These are phyloP conservation scores for Alcis repandata DNA, from an alignment of 2,888 invertebrate species.

Conservation along the genomic window DNA sequence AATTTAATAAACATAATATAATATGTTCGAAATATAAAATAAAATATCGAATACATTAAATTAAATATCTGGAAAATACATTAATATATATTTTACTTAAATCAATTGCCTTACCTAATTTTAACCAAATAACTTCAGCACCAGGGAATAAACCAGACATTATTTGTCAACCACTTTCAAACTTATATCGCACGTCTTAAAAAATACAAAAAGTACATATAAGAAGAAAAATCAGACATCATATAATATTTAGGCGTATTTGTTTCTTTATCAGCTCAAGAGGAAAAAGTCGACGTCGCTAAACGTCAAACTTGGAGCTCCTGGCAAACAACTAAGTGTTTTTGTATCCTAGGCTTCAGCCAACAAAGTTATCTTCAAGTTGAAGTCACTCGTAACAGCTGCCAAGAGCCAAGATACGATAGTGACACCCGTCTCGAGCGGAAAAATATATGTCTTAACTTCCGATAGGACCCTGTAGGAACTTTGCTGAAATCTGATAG, in stretches of 20 bases:
- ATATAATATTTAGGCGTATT: neutral
- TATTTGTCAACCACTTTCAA: too few species aligned
- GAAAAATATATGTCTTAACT: constrained; percentile 29
- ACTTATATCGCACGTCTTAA: too few species aligned
- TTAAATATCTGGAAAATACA: too few species aligned
- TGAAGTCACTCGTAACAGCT: constrained; percentile 19
- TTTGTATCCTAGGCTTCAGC: constrained; percentile 27
- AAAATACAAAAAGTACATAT: too few species aligned
- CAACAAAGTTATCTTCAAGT: constrained; percentile 27
- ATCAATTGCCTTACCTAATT: too few species aligned
- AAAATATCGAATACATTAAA: too few species aligned
- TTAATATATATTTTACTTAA: too few species aligned
- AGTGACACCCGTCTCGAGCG: constrained; percentile 17
- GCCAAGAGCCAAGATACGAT: constrained; percentile 27
- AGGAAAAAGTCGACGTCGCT: neutral
- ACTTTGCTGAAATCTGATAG: constrained; percentile 20
- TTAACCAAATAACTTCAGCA: too few species aligned
- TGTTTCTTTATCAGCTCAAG: neutral
- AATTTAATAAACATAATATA: too few species aligned
- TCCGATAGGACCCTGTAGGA: constrained; percentile 15
- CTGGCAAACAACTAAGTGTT: constrained; percentile 21
- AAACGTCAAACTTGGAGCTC: constrained; percentile 38
- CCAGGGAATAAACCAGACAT: too few species aligned
- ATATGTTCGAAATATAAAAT: too few species aligned
- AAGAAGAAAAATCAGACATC: too few species aligned